A percentile compares a stretch with the other conserved stretches of the same genome.
phyloP scores from a whole-genome alignment of 1,140 invertebrate genomes.

The Penaeus japonicus region DNA sequence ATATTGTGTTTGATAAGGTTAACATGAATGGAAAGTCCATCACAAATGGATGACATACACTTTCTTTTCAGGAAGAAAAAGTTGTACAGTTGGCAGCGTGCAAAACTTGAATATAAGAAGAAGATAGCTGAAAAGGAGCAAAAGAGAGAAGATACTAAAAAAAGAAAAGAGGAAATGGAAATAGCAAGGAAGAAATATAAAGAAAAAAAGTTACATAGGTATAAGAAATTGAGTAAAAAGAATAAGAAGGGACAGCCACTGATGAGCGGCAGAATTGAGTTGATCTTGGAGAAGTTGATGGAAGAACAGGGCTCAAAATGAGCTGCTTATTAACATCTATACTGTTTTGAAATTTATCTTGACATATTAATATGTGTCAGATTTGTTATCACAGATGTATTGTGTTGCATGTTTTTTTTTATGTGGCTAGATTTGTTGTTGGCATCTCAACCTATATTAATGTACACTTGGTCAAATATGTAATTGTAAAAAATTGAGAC shows the following conservation, averaged over 20 bases:
- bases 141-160: conserved; percentile 69
- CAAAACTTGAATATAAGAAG: conserved; percentile 68
- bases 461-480: too few relatives aligned
- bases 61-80: conserved; percentile 36
- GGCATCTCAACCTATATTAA: too few relatives aligned
- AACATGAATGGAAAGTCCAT: too few relatives aligned
- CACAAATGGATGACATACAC: too few relatives aligned
- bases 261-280: conserved; percentile 77
- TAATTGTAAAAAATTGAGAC: too few relatives aligned
- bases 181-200: conserved; percentile 74
- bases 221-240: conserved; percentile 75
- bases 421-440: too few relatives aligned
- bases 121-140: conserved; percentile 69
- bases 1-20: too few relatives aligned
- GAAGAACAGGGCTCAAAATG: background rate
- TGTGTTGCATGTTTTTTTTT: too few relatives aligned
- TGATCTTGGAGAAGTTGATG: conserved; percentile 72
- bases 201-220: conserved; percentile 72
- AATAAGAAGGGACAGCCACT: conserved; percentile 80
- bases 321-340: too few relatives aligned
- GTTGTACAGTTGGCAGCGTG: conserved; percentile 62
- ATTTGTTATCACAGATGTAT: too few relatives aligned
- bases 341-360: too few relatives aligned
- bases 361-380: too few relatives aligned
- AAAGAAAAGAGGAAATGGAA: conserved; percentile 59